phyloP scores from a whole-genome alignment of 2,797 vertebrate species.

The Xerus rutilus region DNA sequence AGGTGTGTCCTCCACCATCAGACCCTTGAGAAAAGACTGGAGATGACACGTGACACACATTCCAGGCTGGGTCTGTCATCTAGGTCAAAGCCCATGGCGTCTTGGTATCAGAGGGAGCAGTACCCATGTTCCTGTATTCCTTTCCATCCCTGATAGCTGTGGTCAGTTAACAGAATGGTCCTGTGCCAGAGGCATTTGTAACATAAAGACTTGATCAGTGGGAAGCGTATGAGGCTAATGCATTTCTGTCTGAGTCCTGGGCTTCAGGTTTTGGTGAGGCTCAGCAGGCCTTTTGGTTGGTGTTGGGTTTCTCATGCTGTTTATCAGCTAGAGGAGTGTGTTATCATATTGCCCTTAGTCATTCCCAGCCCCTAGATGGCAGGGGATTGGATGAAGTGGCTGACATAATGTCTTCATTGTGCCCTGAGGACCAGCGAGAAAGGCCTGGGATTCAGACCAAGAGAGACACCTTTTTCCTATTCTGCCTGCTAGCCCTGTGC shows the following conservation, averaged over 20 bases:
- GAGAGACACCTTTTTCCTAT: neutral
- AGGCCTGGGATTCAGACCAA: conserved; percentile 18
- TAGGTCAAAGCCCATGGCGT: neutral
- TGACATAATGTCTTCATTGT: conserved; percentile 63
- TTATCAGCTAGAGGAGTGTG: neutral
- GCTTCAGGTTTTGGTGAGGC: neutral
- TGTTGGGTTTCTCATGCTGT: neutral
- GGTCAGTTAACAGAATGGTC: neutral
- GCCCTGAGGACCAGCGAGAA: conserved; percentile 52
- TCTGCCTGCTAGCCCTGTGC: neutral
- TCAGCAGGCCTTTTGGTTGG: conserved; percentile 7
- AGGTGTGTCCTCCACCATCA: neutral
- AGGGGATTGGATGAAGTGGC: conserved; percentile 39
- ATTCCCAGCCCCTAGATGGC: neutral
- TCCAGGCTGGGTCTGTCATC: neutral
- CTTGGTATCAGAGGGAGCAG: neutral
- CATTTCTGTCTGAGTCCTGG: neutral
- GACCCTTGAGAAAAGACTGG: neutral
- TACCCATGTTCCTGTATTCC: neutral
- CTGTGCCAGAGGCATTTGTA: neutral
- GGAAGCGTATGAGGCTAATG: neutral
- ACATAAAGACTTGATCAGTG: neutral
- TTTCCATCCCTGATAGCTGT: neutral
- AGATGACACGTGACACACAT: neutral
- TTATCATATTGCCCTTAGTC: conserved; percentile 32